phyloP scores from a whole-genome alignment of 2,113 vertebrate genomes.

The Nanorana parkeri region DNA sequence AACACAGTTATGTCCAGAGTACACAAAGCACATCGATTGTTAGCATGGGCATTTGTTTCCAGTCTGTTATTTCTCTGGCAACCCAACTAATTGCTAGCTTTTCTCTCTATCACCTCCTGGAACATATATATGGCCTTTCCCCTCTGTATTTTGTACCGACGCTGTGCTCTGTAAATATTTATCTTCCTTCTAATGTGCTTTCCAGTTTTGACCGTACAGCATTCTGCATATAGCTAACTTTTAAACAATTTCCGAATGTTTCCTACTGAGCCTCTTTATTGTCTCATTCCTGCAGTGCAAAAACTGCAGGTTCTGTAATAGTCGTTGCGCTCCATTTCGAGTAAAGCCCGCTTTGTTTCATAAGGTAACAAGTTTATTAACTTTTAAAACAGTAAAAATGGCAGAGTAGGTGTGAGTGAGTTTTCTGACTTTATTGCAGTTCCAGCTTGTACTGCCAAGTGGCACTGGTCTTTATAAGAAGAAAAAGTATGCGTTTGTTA shows the following conservation, averaged over 20 bases:
- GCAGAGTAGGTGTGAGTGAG: constrained; percentile 51
- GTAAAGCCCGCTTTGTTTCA: constrained; percentile 41
- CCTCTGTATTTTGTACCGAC: too few species aligned
- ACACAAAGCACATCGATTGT: background rate
- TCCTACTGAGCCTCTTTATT: constrained; percentile 32
- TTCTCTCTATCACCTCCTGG: too few species aligned
- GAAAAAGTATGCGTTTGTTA: constrained; percentile 40
- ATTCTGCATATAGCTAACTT: constrained; percentile 15
- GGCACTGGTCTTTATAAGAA: constrained; percentile 44
- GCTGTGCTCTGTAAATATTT: background rate
- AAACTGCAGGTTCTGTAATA: constrained; percentile 16
- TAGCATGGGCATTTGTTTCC: background rate
- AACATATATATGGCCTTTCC: too few species aligned
- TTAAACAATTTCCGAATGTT: background rate
- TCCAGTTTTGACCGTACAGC: background rate
- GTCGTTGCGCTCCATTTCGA: background rate
- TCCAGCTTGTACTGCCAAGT: constrained; percentile 44
- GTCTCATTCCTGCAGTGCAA: constrained; percentile 1
- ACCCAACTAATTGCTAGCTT: background rate
- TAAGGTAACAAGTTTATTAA: constrained; percentile 54
- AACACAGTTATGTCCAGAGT: background rate
- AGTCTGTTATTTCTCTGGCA: background rate
- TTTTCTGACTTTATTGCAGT: constrained; percentile 28
- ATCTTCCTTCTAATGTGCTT: background rate
- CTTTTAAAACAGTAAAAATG: constrained; percentile 55